Evolutionary conservation across 2,113 vertebrate genomes (phyloP), one percentile per base, ranked within the genome.

Genomic region (Sinocyclocheilus rhinocerous): DNA sequence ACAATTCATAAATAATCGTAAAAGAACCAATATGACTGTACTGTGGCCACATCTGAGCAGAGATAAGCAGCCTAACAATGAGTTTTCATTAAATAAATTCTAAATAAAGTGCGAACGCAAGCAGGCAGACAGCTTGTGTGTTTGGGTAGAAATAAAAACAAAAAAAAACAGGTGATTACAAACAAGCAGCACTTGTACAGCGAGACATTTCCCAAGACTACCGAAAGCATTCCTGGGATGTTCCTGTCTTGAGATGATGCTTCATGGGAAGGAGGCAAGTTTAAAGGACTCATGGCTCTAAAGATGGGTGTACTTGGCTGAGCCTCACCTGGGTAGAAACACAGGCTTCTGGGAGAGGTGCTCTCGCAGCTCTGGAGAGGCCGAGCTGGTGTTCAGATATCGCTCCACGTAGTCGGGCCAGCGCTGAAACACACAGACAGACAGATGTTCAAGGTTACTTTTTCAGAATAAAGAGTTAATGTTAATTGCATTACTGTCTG

Each of bases 301-400:
- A 85, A 86, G 80, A 79, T 77, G 85, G 82, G 79, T 82, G 39
- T 65, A 79, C 85, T 83, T 84, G 88, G 85, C 83, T 78, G 86
- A 85, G 84, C 85, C 97, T 98, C 93, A 99, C 98, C 98, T 97
- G 15, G 98, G 97, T 81, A 99, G 96, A 93, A 99, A 99, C 83
- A 99, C 98, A 0, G 98, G 98, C 93, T 99, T 99, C 95, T 99
- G 97, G 90, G 98, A 97, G 89, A 99, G 94, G 91, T 99, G 98
- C 87, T 99, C 98, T 42, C 98, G 96, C 82, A 99, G 95, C 92
- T 99, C 97, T 0, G 97, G 96, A 87, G 98, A 99, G 72, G 97
- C 96, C 86, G 98, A 97, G 90, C 98, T 98, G 0, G 97, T 96
- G 94, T 97, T 98, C 93, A 99, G 95, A 85, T 99, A 99, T 63